Percentiles rank a stretch among this genome's conserved stretches.
phyloP scores from a whole-genome alignment of 2,113 vertebrate genomes.

The Paraplagusia blochii region DNA sequence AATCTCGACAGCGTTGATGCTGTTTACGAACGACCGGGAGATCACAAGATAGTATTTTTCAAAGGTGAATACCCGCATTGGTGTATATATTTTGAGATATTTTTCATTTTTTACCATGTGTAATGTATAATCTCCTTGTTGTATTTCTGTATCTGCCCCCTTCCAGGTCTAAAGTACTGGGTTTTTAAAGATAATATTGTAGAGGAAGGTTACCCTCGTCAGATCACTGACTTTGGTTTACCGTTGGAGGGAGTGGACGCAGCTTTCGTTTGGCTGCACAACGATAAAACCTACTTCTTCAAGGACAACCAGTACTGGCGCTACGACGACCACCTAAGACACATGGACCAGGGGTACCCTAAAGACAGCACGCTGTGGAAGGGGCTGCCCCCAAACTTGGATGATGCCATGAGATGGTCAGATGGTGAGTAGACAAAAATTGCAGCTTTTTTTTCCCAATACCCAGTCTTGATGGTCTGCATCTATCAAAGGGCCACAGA shows the following conservation, averaged over 20 bases:
- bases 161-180: conserved; percentile 89
- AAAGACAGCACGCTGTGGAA: conserved; percentile 86
- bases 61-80: conserved; percentile 79
- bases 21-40: conserved; percentile 86
- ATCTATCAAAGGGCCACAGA: neutral
- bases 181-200: conserved; percentile 93
- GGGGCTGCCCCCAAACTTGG: conserved; percentile 84
- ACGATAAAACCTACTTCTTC: conserved; percentile 88
- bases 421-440: conserved; percentile 79
- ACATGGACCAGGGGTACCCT: conserved; percentile 90
- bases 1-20: conserved; percentile 91
- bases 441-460: too few relatives aligned
- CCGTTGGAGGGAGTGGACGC: conserved; percentile 86
- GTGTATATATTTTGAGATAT: neutral
- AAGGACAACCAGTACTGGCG: conserved; percentile 91
- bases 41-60: conserved; percentile 97
- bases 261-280: conserved; percentile 90
- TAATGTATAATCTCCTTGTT: neutral
- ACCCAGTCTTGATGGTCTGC: neutral
- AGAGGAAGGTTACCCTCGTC: conserved; percentile 92
- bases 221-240: conserved; percentile 67
- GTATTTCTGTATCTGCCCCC: conserved; percentile 30
- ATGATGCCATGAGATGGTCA: conserved; percentile 94
- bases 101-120: neutral
- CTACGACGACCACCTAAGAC: conserved; percentile 83